Evolutionary conservation across 37 sponge, comb jelly and placozoan genomes (phyloP), one percentile per base, ranked within the genome.

Genomic region (Oopsacas minuta): DNA sequence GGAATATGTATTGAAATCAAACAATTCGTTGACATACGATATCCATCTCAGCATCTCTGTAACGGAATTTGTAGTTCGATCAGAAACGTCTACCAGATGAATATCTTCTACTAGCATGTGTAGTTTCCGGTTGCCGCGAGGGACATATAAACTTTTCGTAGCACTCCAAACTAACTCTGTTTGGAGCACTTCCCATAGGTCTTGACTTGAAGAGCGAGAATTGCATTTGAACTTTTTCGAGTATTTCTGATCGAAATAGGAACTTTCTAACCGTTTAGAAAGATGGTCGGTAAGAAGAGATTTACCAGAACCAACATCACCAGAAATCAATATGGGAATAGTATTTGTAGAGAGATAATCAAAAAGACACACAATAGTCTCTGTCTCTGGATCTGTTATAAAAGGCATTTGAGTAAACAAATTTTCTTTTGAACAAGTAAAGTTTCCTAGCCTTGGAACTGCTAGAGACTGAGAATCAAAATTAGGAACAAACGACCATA

Each of bases 401-500:
- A 61, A 61, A 25, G 75, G 75, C 75, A 61, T 61, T n/a, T n/a
- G 75, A 25, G 22, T 61, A 61, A 61, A 61, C 1, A 61, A n/a
- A 20, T 12, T 61, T 34, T 61, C 75, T n/a, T 61, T 61, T 25
- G 75, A 61, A 34, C 28, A 61, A 20, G 75, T 61, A n/a, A 61
- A 61, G 28, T 25, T 25, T 25, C 22, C 28, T 10, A 61, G 30
- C 30, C 75, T 61, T n/a, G 75, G 75, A 3, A 32, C 28, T 5
- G 30, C 22, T 25, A 61, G 30, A 61, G 75, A 25, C 28, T 61
- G 75, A n/a, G 28, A 32, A 25, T 61, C 75, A 25, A 3, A n/a
- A 61, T n/a, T 61, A 61, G 75, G 75, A n/a, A 61, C 28, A 61
- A 25, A 61, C 7, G 75, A 61, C 75, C 75, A 61, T 20, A 61